A percentile compares a stretch with the other conserved stretches of the same genome.
Evolutionary conservation across 2,113 vertebrate species (phyloP).

Genomic region (Uria lomvia): DNA sequence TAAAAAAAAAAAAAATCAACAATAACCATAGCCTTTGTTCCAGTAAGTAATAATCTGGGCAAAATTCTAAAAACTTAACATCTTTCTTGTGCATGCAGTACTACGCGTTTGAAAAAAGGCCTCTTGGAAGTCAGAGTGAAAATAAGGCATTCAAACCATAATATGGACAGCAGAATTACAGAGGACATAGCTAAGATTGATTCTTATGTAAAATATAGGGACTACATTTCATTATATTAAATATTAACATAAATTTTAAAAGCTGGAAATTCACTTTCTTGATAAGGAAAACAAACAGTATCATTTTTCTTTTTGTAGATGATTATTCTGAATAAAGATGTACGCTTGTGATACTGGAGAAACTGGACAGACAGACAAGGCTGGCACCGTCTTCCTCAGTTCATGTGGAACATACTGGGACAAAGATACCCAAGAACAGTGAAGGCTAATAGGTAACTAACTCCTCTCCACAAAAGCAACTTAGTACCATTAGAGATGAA

Average conservation of each 20-base stretch:
- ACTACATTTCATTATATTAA: background rate
- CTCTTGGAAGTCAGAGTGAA: background rate
- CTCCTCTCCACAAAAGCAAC: conserved; percentile 20
- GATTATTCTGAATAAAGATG: background rate
- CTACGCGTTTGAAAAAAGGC: background rate
- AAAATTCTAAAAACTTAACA: background rate
- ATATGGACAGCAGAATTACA: background rate
- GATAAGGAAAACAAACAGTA: background rate
- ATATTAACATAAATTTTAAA: background rate
- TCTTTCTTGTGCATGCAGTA: background rate
- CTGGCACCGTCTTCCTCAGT: background rate
- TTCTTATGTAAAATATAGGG: background rate
- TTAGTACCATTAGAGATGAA: conserved; percentile 25
- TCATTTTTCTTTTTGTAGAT: background rate
- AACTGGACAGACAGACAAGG: background rate
- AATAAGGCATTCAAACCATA: background rate
- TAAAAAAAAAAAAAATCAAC: background rate
- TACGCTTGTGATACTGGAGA: background rate
- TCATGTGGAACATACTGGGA: background rate
- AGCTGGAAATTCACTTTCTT: background rate
- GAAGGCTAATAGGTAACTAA: conserved; percentile 22
- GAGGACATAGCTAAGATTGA: background rate
- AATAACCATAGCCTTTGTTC: background rate
- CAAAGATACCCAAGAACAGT: background rate
- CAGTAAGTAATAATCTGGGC: background rate